These are phyloP conservation scores for Cordilura impudica DNA, from an alignment of 2,888 invertebrate species.

Conservation along the genomic window DNA sequence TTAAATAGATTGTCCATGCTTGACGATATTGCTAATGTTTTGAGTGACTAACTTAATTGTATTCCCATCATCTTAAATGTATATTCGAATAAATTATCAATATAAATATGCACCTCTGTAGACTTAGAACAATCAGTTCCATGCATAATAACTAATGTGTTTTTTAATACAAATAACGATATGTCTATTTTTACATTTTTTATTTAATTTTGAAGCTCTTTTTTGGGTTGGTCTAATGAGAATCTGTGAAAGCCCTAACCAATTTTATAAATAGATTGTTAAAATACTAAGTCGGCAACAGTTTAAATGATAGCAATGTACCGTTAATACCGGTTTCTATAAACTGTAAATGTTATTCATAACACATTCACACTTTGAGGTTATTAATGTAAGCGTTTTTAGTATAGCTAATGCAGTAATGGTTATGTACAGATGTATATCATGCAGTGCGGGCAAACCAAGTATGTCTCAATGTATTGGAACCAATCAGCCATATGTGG, in stretches of 20 bases:
- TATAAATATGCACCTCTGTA: no score
- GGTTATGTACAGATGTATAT: conserved; percentile 20
- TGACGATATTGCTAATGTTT: no score
- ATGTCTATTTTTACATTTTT: no score
- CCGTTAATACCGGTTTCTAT: conserved; percentile 15
- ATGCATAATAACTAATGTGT: no score
- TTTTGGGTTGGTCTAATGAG: no score
- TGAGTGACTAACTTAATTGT: no score
- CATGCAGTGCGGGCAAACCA: background rate
- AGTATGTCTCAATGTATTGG: background rate
- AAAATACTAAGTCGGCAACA: background rate
- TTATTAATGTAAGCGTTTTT: background rate
- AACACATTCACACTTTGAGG: background rate
- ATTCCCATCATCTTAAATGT: no score
- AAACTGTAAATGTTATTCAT: conserved; percentile 18
- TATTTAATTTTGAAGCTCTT: no score
- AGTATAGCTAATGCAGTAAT: conserved; percentile 14
- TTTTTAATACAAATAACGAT: no score
- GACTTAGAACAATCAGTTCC: no score
- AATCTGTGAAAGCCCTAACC: background rate
- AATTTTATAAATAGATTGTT: background rate
- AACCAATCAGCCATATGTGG: background rate
- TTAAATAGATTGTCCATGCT: no score
- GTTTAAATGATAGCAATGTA: conserved; percentile 3
- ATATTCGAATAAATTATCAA: no score